Evolutionary conservation across 1,140 invertebrate species (phyloP).

Genomic region (Agraylea sexmaculata): DNA sequence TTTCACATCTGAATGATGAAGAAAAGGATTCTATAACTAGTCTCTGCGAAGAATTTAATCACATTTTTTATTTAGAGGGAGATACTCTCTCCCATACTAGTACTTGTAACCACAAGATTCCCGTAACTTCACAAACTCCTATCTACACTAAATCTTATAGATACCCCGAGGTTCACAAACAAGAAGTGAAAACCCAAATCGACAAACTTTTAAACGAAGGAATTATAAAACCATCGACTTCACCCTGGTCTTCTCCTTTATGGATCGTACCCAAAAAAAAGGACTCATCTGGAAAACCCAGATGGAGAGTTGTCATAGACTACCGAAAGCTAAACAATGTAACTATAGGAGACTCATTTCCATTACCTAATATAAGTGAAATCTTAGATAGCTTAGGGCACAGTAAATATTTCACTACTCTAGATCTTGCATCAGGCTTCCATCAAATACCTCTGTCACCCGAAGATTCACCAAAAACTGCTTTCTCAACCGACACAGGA

Average conservation of each 20-base stretch:
- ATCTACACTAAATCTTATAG: constrained; percentile 24
- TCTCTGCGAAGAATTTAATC: not conserved
- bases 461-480: constrained; percentile 28
- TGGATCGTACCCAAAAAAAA: constrained; percentile 22
- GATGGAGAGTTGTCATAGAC: constrained; percentile 22
- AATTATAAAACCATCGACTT: constrained; percentile 20
- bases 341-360: constrained; percentile 33
- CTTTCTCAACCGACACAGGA: constrained; percentile 24
- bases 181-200: constrained; percentile 22
- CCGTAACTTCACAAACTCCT: constrained; percentile 19
- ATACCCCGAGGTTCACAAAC: constrained; percentile 19
- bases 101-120: constrained; percentile 22
- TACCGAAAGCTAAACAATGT: constrained; percentile 22
- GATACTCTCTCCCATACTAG: constrained; percentile 2
- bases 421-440: constrained; percentile 27
- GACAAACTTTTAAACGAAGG: constrained; percentile 15
- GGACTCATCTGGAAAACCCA: constrained; percentile 20
- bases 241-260: constrained; percentile 19
- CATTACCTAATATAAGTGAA: constrained; percentile 37
- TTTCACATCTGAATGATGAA: no score
- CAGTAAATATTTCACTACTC: constrained; percentile 23
- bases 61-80: no score
- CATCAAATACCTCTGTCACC: constrained; percentile 25
- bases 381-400: constrained; percentile 26
- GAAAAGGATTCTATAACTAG: no score